Percentiles rank a stretch among this genome's conserved stretches.
Conservation (phyloP, 2,797 vertebrate species). For the Prunella strophiata region DNA sequence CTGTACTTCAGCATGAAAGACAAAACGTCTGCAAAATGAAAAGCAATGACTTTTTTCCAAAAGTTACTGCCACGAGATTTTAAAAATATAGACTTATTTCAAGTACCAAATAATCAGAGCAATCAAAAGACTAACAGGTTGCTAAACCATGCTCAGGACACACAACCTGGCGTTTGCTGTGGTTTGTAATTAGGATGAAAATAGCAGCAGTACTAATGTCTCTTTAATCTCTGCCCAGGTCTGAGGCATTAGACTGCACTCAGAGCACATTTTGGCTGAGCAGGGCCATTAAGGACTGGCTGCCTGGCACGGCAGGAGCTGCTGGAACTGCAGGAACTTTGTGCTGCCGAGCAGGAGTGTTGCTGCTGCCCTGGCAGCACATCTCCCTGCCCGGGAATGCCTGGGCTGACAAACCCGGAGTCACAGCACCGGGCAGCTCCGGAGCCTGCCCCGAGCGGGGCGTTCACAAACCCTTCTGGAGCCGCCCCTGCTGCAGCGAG, state of each 20-base stretch:
- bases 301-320: not conserved
- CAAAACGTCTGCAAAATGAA: constrained; percentile 36
- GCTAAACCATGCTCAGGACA: constrained; percentile 8
- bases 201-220: not conserved
- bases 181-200: constrained; percentile 33
- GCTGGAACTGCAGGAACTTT: not conserved
- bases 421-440: not conserved
- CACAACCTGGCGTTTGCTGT: not conserved
- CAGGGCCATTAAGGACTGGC: not conserved
- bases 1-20: constrained; percentile 48
- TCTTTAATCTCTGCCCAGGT: constrained; percentile 3
- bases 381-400: not conserved
- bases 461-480: not conserved
- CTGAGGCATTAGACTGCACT: not conserved
- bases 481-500: not conserved
- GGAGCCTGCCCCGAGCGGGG: not conserved
- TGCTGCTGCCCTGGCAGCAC: not conserved
- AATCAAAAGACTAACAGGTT: constrained; percentile 47
- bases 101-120: constrained; percentile 56
- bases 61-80: constrained; percentile 35
- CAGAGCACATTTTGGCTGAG: not conserved
- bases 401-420: not conserved
- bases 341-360: not conserved
- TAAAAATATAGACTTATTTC: constrained; percentile 61
- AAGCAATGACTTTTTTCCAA: constrained; percentile 55